Evolutionary conservation across 2,888 invertebrate genomes (phyloP).

Genomic region (Parthenolecanium corni): DNA sequence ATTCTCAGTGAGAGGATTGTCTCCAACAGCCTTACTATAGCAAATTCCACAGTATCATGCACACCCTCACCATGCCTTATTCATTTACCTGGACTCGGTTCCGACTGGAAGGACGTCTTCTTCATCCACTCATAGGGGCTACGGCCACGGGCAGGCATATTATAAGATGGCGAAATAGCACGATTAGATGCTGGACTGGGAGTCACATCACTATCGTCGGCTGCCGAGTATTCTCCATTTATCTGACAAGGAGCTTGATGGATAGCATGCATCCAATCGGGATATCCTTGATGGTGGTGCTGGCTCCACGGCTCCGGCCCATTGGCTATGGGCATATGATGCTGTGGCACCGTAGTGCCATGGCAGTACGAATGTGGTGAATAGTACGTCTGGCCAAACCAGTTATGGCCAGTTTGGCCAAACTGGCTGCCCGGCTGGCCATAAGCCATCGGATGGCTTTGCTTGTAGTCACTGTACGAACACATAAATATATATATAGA

Average conservation of each 20-base stretch:
- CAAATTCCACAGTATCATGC: too few species aligned
- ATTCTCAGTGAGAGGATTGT: too few species aligned
- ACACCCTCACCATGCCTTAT: too few species aligned
- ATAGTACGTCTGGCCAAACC: slow-evolving; percentile 3
- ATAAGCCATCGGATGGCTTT: slow-evolving; percentile 1
- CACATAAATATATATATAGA: too few species aligned
- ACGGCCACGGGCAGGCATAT: slow-evolving; percentile 57
- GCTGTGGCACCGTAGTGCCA: slow-evolving; percentile 8
- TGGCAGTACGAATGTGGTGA: slow-evolving; percentile 6
- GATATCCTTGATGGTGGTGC: slow-evolving; percentile 17
- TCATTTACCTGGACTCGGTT: slow-evolving; percentile 12
- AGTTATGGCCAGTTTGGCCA: background rate
- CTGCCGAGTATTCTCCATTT: slow-evolving; percentile 15
- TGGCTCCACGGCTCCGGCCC: slow-evolving; percentile 16
- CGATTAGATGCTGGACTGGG: slow-evolving; percentile 25
- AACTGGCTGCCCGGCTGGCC: background rate
- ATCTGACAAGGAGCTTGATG: slow-evolving; percentile 11
- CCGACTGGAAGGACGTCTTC: slow-evolving; percentile 31
- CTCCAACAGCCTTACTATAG: too few species aligned
- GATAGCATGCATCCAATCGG: slow-evolving; percentile 15
- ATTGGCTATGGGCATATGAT: slow-evolving; percentile 21
- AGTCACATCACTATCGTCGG: slow-evolving; percentile 24
- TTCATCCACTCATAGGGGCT: slow-evolving; percentile 90
- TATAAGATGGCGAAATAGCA: slow-evolving; percentile 38
- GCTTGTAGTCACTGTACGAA: background rate